Conservation (phyloP, 2,888 invertebrate genomes). For the Athalia rosae region DNA sequence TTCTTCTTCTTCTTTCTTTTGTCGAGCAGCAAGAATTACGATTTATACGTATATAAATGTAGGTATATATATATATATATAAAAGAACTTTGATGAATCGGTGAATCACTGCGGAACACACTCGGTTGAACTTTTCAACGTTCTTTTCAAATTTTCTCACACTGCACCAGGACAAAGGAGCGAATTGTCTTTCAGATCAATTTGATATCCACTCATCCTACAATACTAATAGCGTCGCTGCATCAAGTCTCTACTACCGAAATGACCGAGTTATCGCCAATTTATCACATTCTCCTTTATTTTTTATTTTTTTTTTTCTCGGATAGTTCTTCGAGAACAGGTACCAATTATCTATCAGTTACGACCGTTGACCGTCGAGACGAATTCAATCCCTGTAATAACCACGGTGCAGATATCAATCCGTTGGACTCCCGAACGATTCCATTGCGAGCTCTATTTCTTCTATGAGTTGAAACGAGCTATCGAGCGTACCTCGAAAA, state of each 20-base stretch:
- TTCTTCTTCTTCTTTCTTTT: slow-evolving; percentile 53
- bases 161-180: slow-evolving; percentile 7
- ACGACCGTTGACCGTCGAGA: too few relatives aligned
- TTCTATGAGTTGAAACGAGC: neutral
- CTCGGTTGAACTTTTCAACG: slow-evolving; percentile 49
- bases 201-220: too few relatives aligned
- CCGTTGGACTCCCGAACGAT: neutral
- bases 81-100: slow-evolving; percentile 59
- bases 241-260: too few relatives aligned
- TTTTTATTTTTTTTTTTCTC: too few relatives aligned
- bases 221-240: too few relatives aligned
- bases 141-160: slow-evolving; percentile 17
- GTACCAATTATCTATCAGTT: too few relatives aligned
- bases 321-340: too few relatives aligned
- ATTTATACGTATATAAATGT: slow-evolving; percentile 50
- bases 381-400: too few relatives aligned
- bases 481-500: neutral
- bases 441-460: neutral
- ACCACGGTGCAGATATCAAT: too few relatives aligned
- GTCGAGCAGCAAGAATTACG: slow-evolving; percentile 55
- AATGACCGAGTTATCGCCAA: too few relatives aligned
- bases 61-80: neutral
- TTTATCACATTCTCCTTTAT: too few relatives aligned
- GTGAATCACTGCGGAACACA: slow-evolving; percentile 45
- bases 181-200: too few relatives aligned